Base-by-base conservation (phyloP, 2,888 invertebrate species). In the Tanytarsus gracilentus region DNA sequence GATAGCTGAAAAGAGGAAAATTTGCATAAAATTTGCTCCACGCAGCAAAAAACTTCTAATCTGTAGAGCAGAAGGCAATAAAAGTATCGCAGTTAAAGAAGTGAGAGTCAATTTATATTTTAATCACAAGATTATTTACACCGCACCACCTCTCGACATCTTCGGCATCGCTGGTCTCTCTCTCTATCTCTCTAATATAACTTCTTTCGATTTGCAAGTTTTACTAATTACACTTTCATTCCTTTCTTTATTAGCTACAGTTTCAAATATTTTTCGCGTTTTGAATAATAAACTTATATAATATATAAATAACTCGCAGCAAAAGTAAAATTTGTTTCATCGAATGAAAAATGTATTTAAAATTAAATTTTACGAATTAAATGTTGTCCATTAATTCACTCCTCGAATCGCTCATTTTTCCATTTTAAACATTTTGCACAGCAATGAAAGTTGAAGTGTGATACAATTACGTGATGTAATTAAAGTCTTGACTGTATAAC, bases 61-160 rank as follows among this genome's bases (percentile, higher is more conserved):
- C 58, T 48, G 18, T 44, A n/a, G n/a, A n/a, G n/a, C n/a, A n/a
- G 44, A 23, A n/a, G 48, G 58, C 58, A 58, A 58, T 58, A 58
- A 58, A 53, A 58, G 26, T 29, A 30, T 44, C 44, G 48, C 14
- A 40, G 2, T 11, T 14, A 16, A 3, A 21, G 14, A 36, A 27
- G n/a, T 5, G 23, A 16, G 48, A 16, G 30, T 11, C 58, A 58
- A 58, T 58, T 58, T 58, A 58, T 58, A 58, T 58, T 58, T 25
- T 58, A 58, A 58, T 58, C 58, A 58, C 58, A 48, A 58, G 44
- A 48, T 58, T 58, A 58, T 58, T 58, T 58, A 58, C 58, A 40
- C 30, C 30, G 27, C 18, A 6, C 29, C 23, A 39, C 36, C 26
- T 14, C 16, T 23, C 36, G 44, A 11, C 25, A 29, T 8, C 18